Evolutionary conservation across 1,140 invertebrate species (phyloP).

Genomic region (Drosophila malerkotliana): DNA sequence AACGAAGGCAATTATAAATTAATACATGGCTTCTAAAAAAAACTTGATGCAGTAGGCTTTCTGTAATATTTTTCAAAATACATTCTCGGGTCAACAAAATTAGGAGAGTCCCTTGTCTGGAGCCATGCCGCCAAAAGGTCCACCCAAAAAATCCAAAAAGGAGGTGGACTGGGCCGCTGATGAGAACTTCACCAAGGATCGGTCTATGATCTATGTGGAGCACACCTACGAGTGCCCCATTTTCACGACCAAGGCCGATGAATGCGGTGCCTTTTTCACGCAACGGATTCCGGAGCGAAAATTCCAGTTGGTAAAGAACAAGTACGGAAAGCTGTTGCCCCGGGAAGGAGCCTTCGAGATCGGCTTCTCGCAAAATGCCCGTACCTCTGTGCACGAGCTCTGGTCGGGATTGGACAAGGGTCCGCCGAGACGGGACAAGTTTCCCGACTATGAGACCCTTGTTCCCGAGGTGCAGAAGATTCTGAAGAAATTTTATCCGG

Average conservation of each 20-base stretch:
- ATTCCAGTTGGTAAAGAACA: slow-evolving; percentile 67
- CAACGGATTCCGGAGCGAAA: slow-evolving; percentile 60
- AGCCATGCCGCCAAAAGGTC: slow-evolving; percentile 10
- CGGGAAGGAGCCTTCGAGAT: slow-evolving; percentile 75
- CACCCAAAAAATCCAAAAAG: slow-evolving; percentile 48
- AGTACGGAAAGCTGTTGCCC: slow-evolving; percentile 58
- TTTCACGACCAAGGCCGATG: slow-evolving; percentile 72
- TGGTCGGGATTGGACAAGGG: slow-evolving; percentile 68
- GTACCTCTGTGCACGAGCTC: slow-evolving; percentile 67
- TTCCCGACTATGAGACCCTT: slow-evolving; percentile 57
- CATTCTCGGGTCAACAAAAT: background rate
- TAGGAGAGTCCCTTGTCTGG: background rate
- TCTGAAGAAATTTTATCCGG: slow-evolving; percentile 78
- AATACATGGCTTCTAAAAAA: slow-evolving; percentile 20
- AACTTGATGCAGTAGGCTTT: background rate
- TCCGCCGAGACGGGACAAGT: slow-evolving; percentile 75
- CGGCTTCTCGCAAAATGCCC: slow-evolving; percentile 67
- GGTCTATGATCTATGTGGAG: slow-evolving; percentile 71
- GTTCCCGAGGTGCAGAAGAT: slow-evolving; percentile 60
- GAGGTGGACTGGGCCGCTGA: slow-evolving; percentile 70
- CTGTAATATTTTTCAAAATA: background rate
- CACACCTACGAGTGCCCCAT: slow-evolving; percentile 76
- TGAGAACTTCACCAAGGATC: slow-evolving; percentile 68
- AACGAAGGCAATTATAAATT: slow-evolving; percentile 50
- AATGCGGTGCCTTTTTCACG: slow-evolving; percentile 56